Conservation (phyloP, 2,888 invertebrate genomes). For the Thymelicus sylvestris region DNA sequence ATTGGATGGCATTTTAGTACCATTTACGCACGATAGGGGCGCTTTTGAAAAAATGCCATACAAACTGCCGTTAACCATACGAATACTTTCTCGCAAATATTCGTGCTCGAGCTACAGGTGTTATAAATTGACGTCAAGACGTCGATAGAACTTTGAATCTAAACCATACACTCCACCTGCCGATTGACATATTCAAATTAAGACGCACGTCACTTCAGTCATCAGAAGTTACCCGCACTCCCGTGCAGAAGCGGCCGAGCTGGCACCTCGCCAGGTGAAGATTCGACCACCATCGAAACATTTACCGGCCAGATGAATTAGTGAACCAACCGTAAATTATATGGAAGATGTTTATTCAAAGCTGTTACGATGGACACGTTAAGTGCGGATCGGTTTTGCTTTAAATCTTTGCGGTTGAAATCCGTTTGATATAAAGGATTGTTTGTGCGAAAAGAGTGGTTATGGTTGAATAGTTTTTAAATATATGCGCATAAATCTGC, state of each 20-base stretch:
- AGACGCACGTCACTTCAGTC: constrained; percentile 24
- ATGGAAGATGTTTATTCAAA: constrained; percentile 32
- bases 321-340: constrained; percentile 31
- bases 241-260: background rate
- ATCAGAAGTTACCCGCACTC: constrained; percentile 15
- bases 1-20: no score
- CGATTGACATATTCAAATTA: constrained; percentile 17
- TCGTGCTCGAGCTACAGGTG: no score
- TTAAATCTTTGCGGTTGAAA: constrained; percentile 22
- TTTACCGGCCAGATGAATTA: constrained; percentile 39
- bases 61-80: no score
- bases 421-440: constrained; percentile 15
- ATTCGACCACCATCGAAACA: constrained; percentile 30
- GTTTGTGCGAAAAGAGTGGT: background rate
- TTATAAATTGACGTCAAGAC: no score
- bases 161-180: background rate
- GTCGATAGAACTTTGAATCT: no score
- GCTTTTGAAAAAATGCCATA: no score
- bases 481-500: no score
- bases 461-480: no score
- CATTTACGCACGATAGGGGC: no score
- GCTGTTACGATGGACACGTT: constrained; percentile 27
- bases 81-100: no score
- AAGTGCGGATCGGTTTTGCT: constrained; percentile 19
- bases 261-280: constrained; percentile 16